Evolutionary conservation across 1,140 invertebrate genomes (phyloP).

Genomic region (Formica selysi): DNA sequence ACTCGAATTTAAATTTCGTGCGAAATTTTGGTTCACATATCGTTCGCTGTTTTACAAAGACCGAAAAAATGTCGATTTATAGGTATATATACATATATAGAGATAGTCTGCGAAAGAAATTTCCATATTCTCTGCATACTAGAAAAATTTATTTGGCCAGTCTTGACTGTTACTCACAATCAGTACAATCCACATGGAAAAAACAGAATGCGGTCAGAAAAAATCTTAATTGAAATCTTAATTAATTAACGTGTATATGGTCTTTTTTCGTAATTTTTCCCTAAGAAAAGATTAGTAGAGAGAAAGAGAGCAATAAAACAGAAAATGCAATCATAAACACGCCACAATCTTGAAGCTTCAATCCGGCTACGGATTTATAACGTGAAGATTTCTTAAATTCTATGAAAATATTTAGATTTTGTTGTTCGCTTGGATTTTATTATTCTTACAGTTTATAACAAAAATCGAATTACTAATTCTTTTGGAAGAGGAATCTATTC

Average conservation of each 20-base stretch:
- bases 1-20: constrained; percentile 38
- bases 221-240: constrained; percentile 75
- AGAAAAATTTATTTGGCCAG: constrained; percentile 31
- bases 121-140: constrained; percentile 26
- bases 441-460: background rate
- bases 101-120: background rate
- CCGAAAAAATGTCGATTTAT: constrained; percentile 17
- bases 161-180: background rate
- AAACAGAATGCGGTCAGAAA: background rate
- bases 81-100: background rate
- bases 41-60: constrained; percentile 30
- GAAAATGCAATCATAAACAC: constrained; percentile 21
- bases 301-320: background rate
- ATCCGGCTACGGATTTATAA: background rate
- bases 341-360: background rate
- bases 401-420: background rate
- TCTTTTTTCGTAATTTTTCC: background rate
- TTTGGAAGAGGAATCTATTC: background rate
- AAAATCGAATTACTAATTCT: background rate
- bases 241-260: constrained; percentile 29
- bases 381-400: background rate
- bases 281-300: background rate
- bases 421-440: background rate
- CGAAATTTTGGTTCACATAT: constrained; percentile 61
- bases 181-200: background rate